Percentiles rank a stretch among this genome's conserved stretches.
Evolutionary conservation across 2,797 vertebrate species (phyloP).

Genomic region (Sebastes iracundus): DNA sequence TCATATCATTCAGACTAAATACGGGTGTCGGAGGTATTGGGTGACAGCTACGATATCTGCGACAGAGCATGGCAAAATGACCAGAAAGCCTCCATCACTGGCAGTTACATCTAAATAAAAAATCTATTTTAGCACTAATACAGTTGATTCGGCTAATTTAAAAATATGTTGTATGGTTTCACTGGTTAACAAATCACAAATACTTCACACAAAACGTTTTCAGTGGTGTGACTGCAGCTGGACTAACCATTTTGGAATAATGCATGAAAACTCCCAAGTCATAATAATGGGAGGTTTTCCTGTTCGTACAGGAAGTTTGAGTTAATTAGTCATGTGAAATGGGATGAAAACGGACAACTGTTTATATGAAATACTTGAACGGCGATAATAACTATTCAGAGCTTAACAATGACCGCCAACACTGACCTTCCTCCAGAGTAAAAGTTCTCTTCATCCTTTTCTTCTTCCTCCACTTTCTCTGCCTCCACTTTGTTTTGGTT

Average conservation of each 20-base stretch:
- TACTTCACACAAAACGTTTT: background rate
- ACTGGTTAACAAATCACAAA: background rate
- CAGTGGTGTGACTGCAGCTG: background rate
- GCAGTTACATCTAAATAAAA: background rate
- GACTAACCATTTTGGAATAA: background rate
- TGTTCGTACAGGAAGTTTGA: background rate
- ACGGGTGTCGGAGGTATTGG: background rate
- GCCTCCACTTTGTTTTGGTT: constrained; percentile 30
- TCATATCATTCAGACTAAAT: background rate
- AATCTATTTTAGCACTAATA: background rate
- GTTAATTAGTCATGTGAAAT: background rate
- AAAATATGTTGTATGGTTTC: background rate
- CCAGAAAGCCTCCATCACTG: background rate
- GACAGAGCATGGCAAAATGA: background rate
- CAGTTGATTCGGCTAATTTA: background rate
- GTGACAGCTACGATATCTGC: background rate
- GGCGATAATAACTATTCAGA: too few species aligned
- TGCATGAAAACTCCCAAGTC: background rate
- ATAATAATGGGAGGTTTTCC: background rate
- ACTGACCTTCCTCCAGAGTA: constrained; percentile 72
- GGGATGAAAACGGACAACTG: background rate
- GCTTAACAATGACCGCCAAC: background rate
- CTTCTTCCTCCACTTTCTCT: constrained; percentile 30
- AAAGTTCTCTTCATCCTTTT: constrained; percentile 47
- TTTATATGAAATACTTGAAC: background rate